Conservation (phyloP, 1,140 invertebrate genomes). For the Sminthurides bifidus region DNA sequence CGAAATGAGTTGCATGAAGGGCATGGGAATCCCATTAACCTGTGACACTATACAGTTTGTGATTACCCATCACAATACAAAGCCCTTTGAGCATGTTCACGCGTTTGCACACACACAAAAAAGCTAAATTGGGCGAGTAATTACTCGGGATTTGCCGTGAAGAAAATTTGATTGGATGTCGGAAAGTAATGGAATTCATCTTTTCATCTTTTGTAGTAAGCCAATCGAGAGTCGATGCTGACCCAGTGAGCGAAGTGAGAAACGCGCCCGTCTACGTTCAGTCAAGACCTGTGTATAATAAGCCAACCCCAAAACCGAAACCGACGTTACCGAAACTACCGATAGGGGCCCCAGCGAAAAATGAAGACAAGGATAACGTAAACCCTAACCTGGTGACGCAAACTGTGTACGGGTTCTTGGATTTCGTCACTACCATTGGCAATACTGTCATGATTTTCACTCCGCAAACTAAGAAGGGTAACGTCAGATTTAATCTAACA, state of each 20-base stretch:
- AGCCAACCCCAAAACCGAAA: constrained; percentile 26
- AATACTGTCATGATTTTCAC: constrained; percentile 83
- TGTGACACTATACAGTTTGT: not conserved
- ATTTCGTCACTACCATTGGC: constrained; percentile 77
- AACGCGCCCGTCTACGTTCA: constrained; percentile 21
- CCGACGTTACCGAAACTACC: constrained; percentile 15
- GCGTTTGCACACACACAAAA: no score
- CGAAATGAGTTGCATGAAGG: no score
- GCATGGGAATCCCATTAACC: not conserved
- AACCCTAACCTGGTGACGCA: constrained; percentile 43
- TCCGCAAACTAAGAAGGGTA: constrained; percentile 43
- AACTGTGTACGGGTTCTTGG: constrained; percentile 78
- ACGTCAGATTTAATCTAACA: not conserved
- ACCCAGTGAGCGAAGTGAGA: constrained; percentile 20
- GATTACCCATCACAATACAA: no score
- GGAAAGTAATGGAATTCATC: not conserved
- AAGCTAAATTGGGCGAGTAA: not conserved
- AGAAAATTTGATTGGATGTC: not conserved
- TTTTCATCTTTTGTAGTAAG: not conserved
- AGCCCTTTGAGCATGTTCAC: no score
- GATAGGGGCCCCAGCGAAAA: not conserved
- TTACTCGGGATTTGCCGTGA: not conserved
- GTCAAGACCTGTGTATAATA: constrained; percentile 26
- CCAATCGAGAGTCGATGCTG: constrained; percentile 2
- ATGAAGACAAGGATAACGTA: constrained; percentile 1